These are phyloP conservation scores for Tetrao urogallus DNA, from an alignment of 2,113 vertebrate genomes.

Conservation along the genomic window DNA sequence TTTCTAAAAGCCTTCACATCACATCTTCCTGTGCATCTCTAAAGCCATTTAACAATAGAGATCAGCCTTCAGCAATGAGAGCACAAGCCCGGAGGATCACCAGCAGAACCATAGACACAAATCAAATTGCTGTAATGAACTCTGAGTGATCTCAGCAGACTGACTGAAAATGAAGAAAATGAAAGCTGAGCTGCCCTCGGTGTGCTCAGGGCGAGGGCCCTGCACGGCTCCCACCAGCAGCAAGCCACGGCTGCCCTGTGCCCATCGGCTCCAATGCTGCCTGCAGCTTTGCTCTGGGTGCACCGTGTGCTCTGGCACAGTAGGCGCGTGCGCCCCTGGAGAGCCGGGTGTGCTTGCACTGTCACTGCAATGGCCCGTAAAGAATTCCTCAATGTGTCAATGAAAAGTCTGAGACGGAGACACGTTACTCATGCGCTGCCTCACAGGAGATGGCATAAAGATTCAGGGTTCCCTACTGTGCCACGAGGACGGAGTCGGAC, in stretches of 20 bases:
- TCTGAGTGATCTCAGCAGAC: background rate
- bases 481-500: no score
- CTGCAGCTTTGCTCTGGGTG: no score
- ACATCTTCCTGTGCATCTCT: background rate
- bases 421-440: no score
- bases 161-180: fast-evolving
- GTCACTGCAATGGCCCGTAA: fast-evolving
- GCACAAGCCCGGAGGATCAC: background rate
- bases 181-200: no score
- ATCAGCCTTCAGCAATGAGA: background rate
- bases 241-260: no score
- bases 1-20: background rate
- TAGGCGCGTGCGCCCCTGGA: background rate
- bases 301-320: no score
- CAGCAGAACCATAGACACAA: background rate
- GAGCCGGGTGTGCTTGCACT: fast-evolving
- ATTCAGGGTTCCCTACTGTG: no score
- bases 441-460: no score
- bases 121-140: background rate
- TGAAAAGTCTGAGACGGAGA: background rate
- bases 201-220: no score
- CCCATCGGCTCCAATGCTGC: no score
- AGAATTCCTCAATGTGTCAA: background rate
- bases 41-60: no score
- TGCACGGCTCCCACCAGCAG: no score